These are phyloP conservation scores for Burhinus bistriatus DNA, from an alignment of 2,113 vertebrate species.

Conservation along the genomic window DNA sequence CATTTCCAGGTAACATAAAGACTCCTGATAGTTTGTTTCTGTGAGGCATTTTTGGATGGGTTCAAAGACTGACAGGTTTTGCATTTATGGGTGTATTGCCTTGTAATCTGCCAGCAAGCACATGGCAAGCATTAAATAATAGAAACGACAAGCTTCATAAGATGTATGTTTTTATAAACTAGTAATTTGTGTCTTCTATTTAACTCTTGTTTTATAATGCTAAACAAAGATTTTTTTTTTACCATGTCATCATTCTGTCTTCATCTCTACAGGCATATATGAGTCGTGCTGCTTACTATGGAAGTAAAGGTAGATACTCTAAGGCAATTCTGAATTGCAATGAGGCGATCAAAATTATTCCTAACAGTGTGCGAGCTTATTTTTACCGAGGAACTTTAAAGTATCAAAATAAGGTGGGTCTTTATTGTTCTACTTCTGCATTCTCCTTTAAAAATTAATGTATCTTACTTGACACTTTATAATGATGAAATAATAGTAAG, in stretches of 20 bases:
- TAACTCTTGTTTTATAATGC: not conserved
- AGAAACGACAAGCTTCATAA: not conserved
- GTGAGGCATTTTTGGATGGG: not conserved
- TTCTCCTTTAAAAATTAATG: not conserved
- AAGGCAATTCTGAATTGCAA: constrained; percentile 83
- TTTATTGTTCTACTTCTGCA: not conserved
- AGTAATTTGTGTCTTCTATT: not conserved
- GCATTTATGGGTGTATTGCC: not conserved
- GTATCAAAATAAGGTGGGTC: constrained; percentile 73
- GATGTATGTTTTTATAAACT: not conserved
- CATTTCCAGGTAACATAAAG: constrained; percentile 76
- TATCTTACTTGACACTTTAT: not conserved
- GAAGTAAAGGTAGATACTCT: constrained; percentile 73
- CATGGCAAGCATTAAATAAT: not conserved
- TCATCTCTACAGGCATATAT: constrained; percentile 75
- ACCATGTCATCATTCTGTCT: not conserved
- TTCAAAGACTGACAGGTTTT: not conserved
- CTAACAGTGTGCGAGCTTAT: constrained; percentile 68
- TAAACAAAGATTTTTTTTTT: not conserved
- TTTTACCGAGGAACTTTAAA: constrained; percentile 80
- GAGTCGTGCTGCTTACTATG: constrained; percentile 75
- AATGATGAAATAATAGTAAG: not conserved
- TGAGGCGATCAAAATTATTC: constrained; percentile 76
- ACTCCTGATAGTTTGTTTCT: not conserved
- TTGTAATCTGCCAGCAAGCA: not conserved